Conservation (phyloP, 1,140 invertebrate genomes). For the Galleria mellonella region DNA sequence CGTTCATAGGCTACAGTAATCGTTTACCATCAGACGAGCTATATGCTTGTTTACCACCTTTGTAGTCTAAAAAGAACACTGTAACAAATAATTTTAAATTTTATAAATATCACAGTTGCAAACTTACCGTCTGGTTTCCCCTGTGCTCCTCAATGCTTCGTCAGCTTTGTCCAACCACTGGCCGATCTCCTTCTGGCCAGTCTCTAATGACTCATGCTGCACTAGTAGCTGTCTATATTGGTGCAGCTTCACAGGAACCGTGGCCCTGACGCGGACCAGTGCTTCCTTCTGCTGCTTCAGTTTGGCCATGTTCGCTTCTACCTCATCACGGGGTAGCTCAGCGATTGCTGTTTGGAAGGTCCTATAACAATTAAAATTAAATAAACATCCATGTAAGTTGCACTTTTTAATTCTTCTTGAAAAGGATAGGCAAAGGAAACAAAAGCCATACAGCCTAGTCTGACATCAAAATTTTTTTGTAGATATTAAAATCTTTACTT, state of each 20-base stretch:
- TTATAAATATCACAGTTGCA: no score
- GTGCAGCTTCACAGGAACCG: constrained; percentile 86
- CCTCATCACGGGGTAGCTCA: constrained; percentile 91
- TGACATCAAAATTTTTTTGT: no score
- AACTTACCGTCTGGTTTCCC: constrained; percentile 43
- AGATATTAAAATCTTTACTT: no score
- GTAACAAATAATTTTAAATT: no score
- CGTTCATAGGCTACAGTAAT: no score
- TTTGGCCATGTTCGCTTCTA: constrained; percentile 91
- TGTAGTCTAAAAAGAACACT: no score
- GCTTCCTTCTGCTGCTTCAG: constrained; percentile 93
- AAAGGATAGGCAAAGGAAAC: no score
- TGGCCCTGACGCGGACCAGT: constrained; percentile 86
- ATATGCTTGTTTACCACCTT: no score
- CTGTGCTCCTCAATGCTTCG: constrained; percentile 72
- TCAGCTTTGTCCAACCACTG: constrained; percentile 91
- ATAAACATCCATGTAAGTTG: no score
- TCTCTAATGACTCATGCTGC: constrained; percentile 92
- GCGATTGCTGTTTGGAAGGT: constrained; percentile 93
- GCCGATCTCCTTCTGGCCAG: constrained; percentile 88
- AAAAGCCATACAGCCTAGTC: no score
- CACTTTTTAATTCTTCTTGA: no score
- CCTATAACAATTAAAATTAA: constrained; percentile 46
- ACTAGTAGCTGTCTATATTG: constrained; percentile 88
- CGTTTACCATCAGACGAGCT: no score